phyloP scores from a whole-genome alignment of 1,140 invertebrate species.

The Procambarus virginalis region DNA sequence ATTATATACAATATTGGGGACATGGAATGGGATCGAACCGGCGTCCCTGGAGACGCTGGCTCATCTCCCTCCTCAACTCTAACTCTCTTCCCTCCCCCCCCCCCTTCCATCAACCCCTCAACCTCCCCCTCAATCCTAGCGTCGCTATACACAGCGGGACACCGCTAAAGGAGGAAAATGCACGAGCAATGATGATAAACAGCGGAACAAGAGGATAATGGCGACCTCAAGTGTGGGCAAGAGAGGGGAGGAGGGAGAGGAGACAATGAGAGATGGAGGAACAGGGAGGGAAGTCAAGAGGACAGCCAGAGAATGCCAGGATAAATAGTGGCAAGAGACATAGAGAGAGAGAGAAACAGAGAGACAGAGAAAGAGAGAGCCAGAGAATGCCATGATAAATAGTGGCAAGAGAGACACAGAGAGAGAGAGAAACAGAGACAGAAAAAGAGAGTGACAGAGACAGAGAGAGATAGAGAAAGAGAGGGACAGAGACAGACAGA shows the following conservation, averaged over 20 bases:
- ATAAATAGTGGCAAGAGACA: no score
- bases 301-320: neutral
- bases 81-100: no score
- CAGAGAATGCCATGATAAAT: neutral
- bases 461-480: no score
- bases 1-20: no score
- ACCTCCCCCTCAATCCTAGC: neutral
- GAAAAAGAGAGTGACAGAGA: conserved; percentile 14
- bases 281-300: neutral
- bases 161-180: conserved; percentile 17
- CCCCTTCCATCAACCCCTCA: neutral
- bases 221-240: neutral
- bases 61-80: neutral
- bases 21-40: no score
- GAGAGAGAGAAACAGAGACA: conserved; percentile 2
- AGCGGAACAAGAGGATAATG: conserved; percentile 8
- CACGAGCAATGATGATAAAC: conserved; percentile 29
- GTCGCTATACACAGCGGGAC: neutral
- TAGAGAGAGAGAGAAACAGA: no score
- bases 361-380: no score
- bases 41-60: no score
- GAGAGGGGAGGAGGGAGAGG: conserved; percentile 11
- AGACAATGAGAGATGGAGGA: conserved; percentile 16
- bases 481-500: no score
- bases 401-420: neutral